These are phyloP conservation scores for Hypomesus transpacificus DNA, from an alignment of 2,113 vertebrate species.

Conservation along the genomic window DNA sequence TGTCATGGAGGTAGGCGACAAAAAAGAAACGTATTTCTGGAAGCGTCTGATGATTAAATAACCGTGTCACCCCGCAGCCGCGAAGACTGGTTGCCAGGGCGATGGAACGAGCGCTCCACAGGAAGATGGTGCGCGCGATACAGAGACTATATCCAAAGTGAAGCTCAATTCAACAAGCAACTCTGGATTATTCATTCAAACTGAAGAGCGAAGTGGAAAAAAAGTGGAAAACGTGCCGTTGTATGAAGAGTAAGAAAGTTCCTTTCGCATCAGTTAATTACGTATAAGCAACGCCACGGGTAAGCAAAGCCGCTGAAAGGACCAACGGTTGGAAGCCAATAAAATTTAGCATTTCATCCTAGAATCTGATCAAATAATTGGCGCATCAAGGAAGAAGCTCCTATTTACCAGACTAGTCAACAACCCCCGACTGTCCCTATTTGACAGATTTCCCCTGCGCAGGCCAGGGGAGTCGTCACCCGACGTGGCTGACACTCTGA, in stretches of 20 bases:
- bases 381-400: slow-evolving; percentile 29
- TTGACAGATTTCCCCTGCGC: slow-evolving; percentile 8
- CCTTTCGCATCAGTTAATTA: no score
- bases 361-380: slow-evolving; percentile 18
- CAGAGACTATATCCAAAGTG: background rate
- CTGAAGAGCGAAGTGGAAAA: background rate
- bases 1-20: no score
- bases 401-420: slow-evolving; percentile 48
- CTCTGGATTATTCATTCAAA: no score
- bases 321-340: background rate
- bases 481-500: slow-evolving; percentile 63
- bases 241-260: no score
- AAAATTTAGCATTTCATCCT: background rate
- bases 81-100: slow-evolving; percentile 57
- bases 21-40: no score
- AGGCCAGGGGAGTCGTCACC: slow-evolving; percentile 9
- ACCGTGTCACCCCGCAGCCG: slow-evolving; percentile 2
- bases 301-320: no score
- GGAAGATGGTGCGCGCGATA: background rate
- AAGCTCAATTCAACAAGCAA: background rate
- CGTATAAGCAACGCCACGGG: no score
- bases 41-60: no score
- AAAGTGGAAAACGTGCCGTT: background rate
- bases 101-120: slow-evolving; percentile 32
- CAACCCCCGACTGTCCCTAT: slow-evolving; percentile 30